Evolutionary conservation across 2,888 invertebrate genomes (phyloP).

Genomic region (Drosophila mimetica): DNA sequence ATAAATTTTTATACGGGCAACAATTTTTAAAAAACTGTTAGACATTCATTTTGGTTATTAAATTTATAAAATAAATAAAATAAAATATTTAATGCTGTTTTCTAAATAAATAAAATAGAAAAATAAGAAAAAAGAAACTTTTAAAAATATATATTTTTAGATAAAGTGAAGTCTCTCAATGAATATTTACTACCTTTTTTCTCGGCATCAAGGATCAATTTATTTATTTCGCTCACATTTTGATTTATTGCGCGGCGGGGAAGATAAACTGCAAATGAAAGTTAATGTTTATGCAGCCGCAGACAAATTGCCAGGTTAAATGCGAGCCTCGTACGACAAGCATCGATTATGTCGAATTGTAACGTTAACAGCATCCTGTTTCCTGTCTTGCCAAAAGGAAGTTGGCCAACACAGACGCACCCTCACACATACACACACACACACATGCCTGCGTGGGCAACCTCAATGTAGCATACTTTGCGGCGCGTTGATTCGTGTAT

Average conservation of each 20-base stretch:
- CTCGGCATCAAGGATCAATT: background rate
- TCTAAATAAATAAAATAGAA: no score
- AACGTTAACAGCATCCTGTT: slow-evolving; percentile 76
- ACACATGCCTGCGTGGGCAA: slow-evolving; percentile 10
- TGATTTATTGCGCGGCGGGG: slow-evolving; percentile 53
- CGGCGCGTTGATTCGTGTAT: slow-evolving; percentile 64
- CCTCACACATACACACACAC: slow-evolving; percentile 19
- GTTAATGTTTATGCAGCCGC: slow-evolving; percentile 70
- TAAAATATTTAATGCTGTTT: no score
- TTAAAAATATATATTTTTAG: no score
- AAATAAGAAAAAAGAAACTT: no score
- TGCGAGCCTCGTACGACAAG: slow-evolving; percentile 77
- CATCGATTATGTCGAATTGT: slow-evolving; percentile 77
- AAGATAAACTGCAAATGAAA: slow-evolving; percentile 72
- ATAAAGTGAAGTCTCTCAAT: no score
- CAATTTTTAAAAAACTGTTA: no score
- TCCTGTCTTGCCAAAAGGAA: slow-evolving; percentile 64
- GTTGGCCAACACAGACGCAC: slow-evolving; percentile 38
- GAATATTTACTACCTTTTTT: no score
- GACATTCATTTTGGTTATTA: no score
- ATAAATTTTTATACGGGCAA: no score
- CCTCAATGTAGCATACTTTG: slow-evolving; percentile 67
- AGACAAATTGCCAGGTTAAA: slow-evolving; percentile 76
- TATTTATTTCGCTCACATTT: slow-evolving; percentile 32
- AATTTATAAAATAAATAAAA: no score